Conservation (phyloP, 2,113 vertebrate genomes). For the Hydrolagus affinis region DNA sequence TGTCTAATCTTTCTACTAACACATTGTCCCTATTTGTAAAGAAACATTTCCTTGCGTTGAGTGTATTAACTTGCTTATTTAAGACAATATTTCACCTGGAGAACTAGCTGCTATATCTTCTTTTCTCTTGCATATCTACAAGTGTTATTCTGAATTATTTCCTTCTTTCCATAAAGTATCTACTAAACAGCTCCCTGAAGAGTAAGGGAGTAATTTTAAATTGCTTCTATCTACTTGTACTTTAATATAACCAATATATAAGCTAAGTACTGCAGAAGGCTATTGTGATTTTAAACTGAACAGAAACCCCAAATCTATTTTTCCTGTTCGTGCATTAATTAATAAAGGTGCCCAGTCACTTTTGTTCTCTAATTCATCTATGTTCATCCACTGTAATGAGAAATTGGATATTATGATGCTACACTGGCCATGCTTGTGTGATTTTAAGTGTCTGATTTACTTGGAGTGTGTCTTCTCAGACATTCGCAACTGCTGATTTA, state of each 20-base stretch:
- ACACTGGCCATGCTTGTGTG: not conserved
- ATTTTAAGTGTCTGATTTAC: not conserved
- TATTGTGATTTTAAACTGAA: too few species aligned
- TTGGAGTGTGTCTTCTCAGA: not conserved
- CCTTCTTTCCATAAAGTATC: too few species aligned
- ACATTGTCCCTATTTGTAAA: too few species aligned
- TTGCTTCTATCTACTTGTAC: too few species aligned
- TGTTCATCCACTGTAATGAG: not conserved
- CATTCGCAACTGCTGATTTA: not conserved
- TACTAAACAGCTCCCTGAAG: too few species aligned
- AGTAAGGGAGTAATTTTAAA: too few species aligned
- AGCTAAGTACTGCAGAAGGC: not conserved
- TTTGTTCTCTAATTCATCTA: not conserved
- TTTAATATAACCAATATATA: not conserved
- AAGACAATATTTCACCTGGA: not conserved
- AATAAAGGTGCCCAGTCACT: too few species aligned
- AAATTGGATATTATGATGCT: not conserved
- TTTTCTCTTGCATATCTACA: too few species aligned
- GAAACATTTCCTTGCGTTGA: too few species aligned
- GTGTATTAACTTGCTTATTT: too few species aligned
- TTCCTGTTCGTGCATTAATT: not conserved
- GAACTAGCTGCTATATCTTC: not conserved
- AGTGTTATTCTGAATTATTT: too few species aligned
- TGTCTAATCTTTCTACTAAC: too few species aligned
- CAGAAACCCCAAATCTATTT: not conserved